phyloP scores from a whole-genome alignment of 2,888 invertebrate genomes.

The Lysandra bellargus region DNA sequence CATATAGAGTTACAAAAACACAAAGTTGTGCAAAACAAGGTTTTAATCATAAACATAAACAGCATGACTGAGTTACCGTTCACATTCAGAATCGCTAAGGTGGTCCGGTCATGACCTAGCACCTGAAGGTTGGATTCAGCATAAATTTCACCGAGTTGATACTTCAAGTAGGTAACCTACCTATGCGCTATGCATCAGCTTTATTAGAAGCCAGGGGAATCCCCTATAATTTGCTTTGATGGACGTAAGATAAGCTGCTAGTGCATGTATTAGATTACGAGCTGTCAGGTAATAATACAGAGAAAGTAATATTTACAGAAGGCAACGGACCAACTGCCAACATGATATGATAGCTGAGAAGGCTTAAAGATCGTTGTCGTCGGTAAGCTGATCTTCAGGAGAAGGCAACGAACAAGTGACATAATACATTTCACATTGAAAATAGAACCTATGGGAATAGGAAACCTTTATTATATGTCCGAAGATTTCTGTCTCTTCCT shows the following conservation, averaged over 20 bases:
- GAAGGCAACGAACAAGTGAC: slow-evolving; percentile 3
- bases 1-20: slow-evolving; percentile 18
- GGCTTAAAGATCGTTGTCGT: slow-evolving; percentile 1
- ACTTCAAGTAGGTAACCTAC: neutral
- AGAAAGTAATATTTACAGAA: slow-evolving; percentile 22
- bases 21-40: neutral
- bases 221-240: slow-evolving; percentile 1
- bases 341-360: neutral
- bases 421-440: neutral
- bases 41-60: neutral
- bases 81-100: slow-evolving; percentile 1
- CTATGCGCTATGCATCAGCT: neutral
- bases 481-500: neutral
- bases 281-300: neutral
- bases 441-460: neutral
- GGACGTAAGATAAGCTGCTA: neutral
- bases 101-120: slow-evolving; percentile 10
- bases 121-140: neutral
- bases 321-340: neutral
- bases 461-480: neutral
- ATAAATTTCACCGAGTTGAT: neutral
- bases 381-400: slow-evolving; percentile 6
- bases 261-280: slow-evolving; percentile 21
- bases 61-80: neutral
- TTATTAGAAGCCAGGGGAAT: neutral